These are phyloP conservation scores for Noctua fimbriata DNA, from an alignment of 2,888 invertebrate genomes.

Conservation along the genomic window DNA sequence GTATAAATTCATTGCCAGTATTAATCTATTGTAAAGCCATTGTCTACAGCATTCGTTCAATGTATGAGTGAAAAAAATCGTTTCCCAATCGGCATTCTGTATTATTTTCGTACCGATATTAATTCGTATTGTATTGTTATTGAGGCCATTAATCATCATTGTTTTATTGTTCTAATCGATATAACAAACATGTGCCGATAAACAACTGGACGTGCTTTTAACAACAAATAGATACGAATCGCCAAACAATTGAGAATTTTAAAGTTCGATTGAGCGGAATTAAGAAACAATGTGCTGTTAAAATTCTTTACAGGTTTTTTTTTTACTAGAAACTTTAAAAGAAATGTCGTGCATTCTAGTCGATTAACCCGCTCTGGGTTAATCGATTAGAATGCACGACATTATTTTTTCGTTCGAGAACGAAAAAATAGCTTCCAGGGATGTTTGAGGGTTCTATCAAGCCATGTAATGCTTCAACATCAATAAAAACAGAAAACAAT, in stretches of 20 bases:
- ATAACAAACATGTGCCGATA: conserved; percentile 58
- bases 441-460: neutral
- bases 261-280: conserved; percentile 20
- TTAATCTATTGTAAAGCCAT: conserved; percentile 23
- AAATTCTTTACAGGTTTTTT: neutral
- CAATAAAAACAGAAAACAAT: conserved; percentile 37
- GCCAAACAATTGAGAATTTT: conserved; percentile 44
- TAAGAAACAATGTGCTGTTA: conserved; percentile 14
- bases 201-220: conserved; percentile 58
- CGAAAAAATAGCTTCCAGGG: neutral
- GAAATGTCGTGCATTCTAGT: too few species aligned
- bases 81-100: conserved; percentile 19
- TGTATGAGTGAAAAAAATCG: conserved; percentile 41
- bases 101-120: conserved; percentile 49
- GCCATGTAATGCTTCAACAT: conserved; percentile 18
- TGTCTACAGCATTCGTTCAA: conserved; percentile 25
- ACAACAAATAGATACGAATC: conserved; percentile 30
- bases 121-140: conserved; percentile 59
- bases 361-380: too few species aligned
- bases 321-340: neutral
- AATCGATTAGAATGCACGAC: neutral
- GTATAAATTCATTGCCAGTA: conserved; percentile 36
- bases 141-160: conserved; percentile 57
- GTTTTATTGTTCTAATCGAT: conserved; percentile 60
- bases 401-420: neutral